These are phyloP conservation scores for Zenarchopterus dispar DNA, from an alignment of 2,797 vertebrate species.

Conservation along the genomic window DNA sequence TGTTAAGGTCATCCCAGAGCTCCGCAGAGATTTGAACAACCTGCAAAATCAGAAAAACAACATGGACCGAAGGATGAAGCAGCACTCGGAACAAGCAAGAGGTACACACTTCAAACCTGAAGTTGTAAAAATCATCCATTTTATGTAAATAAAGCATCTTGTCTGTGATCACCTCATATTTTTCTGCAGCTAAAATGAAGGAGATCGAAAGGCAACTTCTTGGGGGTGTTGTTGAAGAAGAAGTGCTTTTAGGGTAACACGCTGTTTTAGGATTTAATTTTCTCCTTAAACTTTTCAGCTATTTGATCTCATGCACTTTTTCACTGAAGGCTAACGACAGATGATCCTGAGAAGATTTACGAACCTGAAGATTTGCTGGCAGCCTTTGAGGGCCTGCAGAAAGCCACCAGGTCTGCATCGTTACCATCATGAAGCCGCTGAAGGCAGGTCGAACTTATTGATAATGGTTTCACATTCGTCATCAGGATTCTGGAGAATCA, in stretches of 20 bases:
- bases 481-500: slow-evolving; percentile 89
- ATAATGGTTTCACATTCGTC: not conserved
- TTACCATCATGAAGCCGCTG: not conserved
- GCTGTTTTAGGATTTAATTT: not conserved
- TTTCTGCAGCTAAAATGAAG: slow-evolving; percentile 87
- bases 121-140: not conserved
- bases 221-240: slow-evolving; percentile 86
- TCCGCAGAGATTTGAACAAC: slow-evolving; percentile 90
- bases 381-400: slow-evolving; percentile 90
- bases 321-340: slow-evolving; percentile 81
- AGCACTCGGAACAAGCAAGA: slow-evolving; percentile 88
- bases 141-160: not conserved
- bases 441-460: not conserved
- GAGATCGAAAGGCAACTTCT: slow-evolving; percentile 88
- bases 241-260: slow-evolving; percentile 86
- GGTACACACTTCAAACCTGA: slow-evolving; percentile 71
- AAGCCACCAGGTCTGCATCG: slow-evolving; percentile 87
- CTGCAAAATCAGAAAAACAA: slow-evolving; percentile 88
- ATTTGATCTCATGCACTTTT: slow-evolving; percentile 25
- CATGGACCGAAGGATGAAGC: slow-evolving; percentile 85
- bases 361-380: slow-evolving; percentile 89
- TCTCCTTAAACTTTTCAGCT: not conserved
- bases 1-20: slow-evolving; percentile 88
- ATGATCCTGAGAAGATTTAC: slow-evolving; percentile 85
- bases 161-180: slow-evolving; percentile 9